Evolutionary conservation across 2,888 invertebrate species (phyloP), one percentile per base, ranked within the genome.

Genomic region (Rhingia rostrata): DNA sequence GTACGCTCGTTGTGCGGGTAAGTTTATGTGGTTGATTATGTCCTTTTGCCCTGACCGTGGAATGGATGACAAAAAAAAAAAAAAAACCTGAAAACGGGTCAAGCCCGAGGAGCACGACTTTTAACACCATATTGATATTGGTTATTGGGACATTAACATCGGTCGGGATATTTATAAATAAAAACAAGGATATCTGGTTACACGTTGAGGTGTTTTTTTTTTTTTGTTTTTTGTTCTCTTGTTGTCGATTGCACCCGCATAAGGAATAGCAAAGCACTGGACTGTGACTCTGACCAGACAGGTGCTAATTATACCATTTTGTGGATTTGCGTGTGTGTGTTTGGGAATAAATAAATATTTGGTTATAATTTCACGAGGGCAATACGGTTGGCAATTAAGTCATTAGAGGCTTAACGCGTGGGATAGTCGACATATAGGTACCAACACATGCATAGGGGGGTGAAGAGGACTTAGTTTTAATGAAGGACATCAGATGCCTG

Each of bases 71-170:
- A 54, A 33, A n/a, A 32, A 6, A 9, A 4, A 66, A 14, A 63
- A 39, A 49, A 22, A 39, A 43, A 58, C n/a, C 22, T 22, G 47
- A 66, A 77, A 54, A 77, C 60, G 43, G 61, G 56, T 63, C 63
- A 47, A 54, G 33, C 61, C 63, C 12, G 47, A 69, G 73, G 67
- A 79, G 79, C 83, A 83, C 79, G 83, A 79, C 79, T 83, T 69
- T 83, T 64, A 79, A 83, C 83, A 83, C 79, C 79, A 73, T 83
- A 83, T 83, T 83, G 83, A 83, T 83, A 83, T 83, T 83, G 83
- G 73, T 83, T 79, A 79, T 73, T 83, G 72, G 73, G 49, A 78
- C 73, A 83, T 83, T 73, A 83, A 58, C 72, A 73, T 63, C 56
- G 63, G 54, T 63, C 79, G 83, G 22, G 63, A 45, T 69, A 63